A percentile compares a stretch with the other conserved stretches of the same genome.
Evolutionary conservation across 2,797 vertebrate genomes (phyloP).

Genomic region (Hippoglossus hippoglossus): DNA sequence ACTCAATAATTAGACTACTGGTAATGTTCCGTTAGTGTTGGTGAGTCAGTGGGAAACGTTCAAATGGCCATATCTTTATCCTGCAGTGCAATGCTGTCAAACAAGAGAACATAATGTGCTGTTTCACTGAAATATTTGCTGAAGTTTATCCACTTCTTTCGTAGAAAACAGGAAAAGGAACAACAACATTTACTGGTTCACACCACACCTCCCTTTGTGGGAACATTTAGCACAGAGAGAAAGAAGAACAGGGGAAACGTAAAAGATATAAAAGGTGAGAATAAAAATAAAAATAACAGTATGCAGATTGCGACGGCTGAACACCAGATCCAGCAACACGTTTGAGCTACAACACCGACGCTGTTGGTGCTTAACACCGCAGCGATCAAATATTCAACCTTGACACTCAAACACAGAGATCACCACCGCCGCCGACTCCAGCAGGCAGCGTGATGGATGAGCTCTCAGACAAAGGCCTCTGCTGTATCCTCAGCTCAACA

Average conservation of each 20-base stretch:
- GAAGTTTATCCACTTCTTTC: too few relatives aligned
- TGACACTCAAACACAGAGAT: slow-evolving; percentile 55
- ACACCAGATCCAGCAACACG: slow-evolving; percentile 20
- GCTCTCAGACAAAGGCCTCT: slow-evolving; percentile 43
- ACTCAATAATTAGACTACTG: not conserved
- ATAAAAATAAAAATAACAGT: slow-evolving; percentile 10
- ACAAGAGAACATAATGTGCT: not conserved
- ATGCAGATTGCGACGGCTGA: not conserved
- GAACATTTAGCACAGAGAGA: not conserved
- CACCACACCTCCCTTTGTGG: not conserved
- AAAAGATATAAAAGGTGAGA: not conserved
- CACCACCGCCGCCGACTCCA: slow-evolving; percentile 19
- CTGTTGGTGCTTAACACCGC: slow-evolving; percentile 39
- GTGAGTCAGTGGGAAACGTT: slow-evolving; percentile 19
- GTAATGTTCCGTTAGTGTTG: not conserved
- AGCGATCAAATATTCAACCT: slow-evolving; percentile 45
- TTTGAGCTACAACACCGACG: slow-evolving; percentile 12
- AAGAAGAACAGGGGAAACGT: not conserved
- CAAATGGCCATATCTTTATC: slow-evolving; percentile 1
- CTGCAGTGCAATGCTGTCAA: not conserved
- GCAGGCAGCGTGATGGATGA: slow-evolving; percentile 65
- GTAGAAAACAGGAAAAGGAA: not conserved
- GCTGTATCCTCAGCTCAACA: slow-evolving; percentile 33
- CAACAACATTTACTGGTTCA: not conserved
- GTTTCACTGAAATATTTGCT: not conserved